Conservation (phyloP, 35 echinoderm and acorn worm species). For the Chiridota heheva region DNA sequence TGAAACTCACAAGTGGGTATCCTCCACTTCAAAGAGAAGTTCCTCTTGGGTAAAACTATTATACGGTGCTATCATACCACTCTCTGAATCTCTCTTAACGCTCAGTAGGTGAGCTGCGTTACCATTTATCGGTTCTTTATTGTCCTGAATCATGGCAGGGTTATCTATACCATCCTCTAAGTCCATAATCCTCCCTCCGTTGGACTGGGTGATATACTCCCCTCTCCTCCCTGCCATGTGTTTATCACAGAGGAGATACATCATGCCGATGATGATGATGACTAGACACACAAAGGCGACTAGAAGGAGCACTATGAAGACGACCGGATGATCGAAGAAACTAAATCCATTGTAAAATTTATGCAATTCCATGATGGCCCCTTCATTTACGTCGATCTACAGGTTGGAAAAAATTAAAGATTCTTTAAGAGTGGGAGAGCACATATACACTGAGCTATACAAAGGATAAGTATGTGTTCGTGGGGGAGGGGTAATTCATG, state of each 20-base stretch:
- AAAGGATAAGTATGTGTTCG: too few relatives aligned
- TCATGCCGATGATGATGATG: slow-evolving; percentile 53
- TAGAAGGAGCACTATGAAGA: slow-evolving; percentile 29
- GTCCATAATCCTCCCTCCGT: not conserved
- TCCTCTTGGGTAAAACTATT: slow-evolving; percentile 1
- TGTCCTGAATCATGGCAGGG: slow-evolving; percentile 33
- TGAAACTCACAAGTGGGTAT: slow-evolving; percentile 48
- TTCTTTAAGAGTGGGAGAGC: too few relatives aligned
- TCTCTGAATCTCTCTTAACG: not conserved
- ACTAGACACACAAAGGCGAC: slow-evolving; percentile 24
- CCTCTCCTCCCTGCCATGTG: slow-evolving; percentile 19
- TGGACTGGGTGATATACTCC: slow-evolving; percentile 33
- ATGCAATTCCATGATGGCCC: too few relatives aligned
- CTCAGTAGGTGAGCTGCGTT: slow-evolving; percentile 28
- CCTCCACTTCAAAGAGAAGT: slow-evolving; percentile 37
- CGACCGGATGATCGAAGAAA: slow-evolving; percentile 4
- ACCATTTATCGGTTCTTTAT: slow-evolving; percentile 33
- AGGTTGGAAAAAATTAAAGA: too few relatives aligned
- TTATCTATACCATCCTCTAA: slow-evolving; percentile 16
- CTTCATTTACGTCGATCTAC: too few relatives aligned
- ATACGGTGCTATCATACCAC: slow-evolving; percentile 6
- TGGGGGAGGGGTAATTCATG: too few relatives aligned
- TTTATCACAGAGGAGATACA: slow-evolving; percentile 37
- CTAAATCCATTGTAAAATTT: too few relatives aligned
- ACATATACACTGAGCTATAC: too few relatives aligned